Percentiles rank a stretch among this genome's conserved stretches.
These are phyloP conservation scores for Rachycentron canadum DNA, from an alignment of 2,797 vertebrate species.

Conservation along the genomic window DNA sequence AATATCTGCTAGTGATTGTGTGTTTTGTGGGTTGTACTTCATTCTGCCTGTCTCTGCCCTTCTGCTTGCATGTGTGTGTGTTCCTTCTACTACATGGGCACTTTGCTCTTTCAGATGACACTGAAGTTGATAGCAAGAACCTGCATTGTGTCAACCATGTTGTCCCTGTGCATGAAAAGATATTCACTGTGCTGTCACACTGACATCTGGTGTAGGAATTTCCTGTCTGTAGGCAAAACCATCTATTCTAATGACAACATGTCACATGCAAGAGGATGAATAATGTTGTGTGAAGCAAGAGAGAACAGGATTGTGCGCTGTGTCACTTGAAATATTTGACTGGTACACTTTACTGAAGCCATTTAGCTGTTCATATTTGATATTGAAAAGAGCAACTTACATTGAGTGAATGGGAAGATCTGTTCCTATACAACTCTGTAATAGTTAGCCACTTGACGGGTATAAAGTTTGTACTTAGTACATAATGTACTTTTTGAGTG, in stretches of 20 bases:
- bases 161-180: slow-evolving; percentile 20
- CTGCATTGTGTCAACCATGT: slow-evolving; percentile 45
- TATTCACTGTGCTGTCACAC: slow-evolving; percentile 34
- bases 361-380: slow-evolving; percentile 25
- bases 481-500: background rate
- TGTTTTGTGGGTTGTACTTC: slow-evolving; percentile 1
- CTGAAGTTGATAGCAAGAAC: slow-evolving; percentile 49
- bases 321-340: slow-evolving; percentile 35
- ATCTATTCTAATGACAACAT: slow-evolving; percentile 64
- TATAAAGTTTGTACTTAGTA: background rate
- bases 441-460: background rate
- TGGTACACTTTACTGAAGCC: slow-evolving; percentile 19
- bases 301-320: slow-evolving; percentile 7
- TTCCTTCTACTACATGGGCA: background rate
- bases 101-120: slow-evolving; percentile 35
- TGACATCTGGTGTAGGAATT: slow-evolving; percentile 31
- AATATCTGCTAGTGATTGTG: background rate
- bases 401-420: background rate
- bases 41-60: background rate
- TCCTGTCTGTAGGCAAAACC: slow-evolving; percentile 46
- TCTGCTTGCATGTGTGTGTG: background rate
- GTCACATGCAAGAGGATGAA: slow-evolving; percentile 50
- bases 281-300: slow-evolving; percentile 22
- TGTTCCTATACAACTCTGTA: background rate
- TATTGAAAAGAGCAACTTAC: slow-evolving; percentile 6